These are phyloP conservation scores for Malaclemys terrapin DNA, from an alignment of 2,113 vertebrate species.

Conservation along the genomic window DNA sequence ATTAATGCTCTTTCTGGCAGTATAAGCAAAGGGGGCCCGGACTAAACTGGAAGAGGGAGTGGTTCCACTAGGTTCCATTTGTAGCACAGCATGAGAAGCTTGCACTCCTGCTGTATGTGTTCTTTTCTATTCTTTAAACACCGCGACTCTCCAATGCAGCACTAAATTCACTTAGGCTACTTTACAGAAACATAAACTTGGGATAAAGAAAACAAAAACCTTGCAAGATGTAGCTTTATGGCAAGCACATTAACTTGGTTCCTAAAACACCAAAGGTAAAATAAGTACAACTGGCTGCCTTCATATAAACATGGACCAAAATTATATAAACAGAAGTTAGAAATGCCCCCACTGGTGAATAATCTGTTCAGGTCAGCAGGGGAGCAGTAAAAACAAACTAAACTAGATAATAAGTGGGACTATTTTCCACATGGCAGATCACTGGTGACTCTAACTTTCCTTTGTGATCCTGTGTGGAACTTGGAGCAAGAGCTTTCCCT, in stretches of 20 bases:
- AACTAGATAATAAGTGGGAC: neutral
- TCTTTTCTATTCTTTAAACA: neutral
- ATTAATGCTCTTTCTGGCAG: neutral
- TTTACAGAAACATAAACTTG: neutral
- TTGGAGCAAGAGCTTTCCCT: neutral
- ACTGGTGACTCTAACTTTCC: neutral
- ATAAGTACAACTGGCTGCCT: neutral
- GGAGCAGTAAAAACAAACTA: neutral
- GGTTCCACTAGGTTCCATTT: neutral
- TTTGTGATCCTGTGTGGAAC: neutral
- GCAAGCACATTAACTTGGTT: neutral
- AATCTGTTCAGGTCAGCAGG: neutral
- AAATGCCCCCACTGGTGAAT: neutral
- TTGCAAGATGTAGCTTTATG: neutral
- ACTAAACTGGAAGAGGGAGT: neutral
- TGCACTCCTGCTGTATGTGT: neutral
- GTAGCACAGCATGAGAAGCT: neutral
- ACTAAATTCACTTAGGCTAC: neutral
- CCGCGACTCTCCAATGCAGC: neutral
- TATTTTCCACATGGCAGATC: neutral
- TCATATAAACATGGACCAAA: neutral
- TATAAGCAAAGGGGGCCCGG: neutral
- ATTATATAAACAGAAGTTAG: constrained; percentile 2
- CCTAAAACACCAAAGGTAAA: neutral
- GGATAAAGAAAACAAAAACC: neutral